These are phyloP conservation scores for Calyptomena viridis DNA, from an alignment of 2,113 vertebrate species.

Conservation along the genomic window DNA sequence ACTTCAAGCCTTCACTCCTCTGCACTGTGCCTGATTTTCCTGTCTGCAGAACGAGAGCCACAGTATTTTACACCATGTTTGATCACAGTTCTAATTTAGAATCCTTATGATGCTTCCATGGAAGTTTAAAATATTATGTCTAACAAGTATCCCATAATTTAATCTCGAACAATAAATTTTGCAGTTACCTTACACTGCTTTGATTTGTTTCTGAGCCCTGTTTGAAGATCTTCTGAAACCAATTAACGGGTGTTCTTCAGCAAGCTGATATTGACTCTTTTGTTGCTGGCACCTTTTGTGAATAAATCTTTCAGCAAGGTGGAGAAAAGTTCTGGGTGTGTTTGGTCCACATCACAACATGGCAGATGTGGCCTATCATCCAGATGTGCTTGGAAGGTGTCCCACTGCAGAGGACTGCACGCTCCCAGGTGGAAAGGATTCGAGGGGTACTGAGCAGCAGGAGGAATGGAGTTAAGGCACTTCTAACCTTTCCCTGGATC, in stretches of 20 bases:
- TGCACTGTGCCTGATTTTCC: background rate
- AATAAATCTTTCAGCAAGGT: background rate
- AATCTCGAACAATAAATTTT: slow-evolving; percentile 1
- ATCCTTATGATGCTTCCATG: background rate
- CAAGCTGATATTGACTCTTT: background rate
- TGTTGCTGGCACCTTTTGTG: background rate
- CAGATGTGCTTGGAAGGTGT: background rate
- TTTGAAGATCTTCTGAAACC: background rate
- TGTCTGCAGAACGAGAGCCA: background rate
- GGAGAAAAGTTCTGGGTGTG: background rate
- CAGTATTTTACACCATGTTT: background rate
- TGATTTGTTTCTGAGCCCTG: background rate
- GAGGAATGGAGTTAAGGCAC: background rate
- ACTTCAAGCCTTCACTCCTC: background rate
- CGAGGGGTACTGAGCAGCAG: background rate
- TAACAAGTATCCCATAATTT: background rate
- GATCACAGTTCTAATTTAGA: background rate
- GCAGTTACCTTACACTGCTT: background rate
- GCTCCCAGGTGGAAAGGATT: background rate
- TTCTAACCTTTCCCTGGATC: background rate
- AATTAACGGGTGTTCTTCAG: background rate
- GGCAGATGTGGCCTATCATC: background rate
- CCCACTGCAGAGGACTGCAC: background rate
- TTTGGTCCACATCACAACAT: background rate
- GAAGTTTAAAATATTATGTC: background rate